Base-by-base conservation (phyloP, 2,888 invertebrate genomes). In the Odontothrips loti region DNA sequence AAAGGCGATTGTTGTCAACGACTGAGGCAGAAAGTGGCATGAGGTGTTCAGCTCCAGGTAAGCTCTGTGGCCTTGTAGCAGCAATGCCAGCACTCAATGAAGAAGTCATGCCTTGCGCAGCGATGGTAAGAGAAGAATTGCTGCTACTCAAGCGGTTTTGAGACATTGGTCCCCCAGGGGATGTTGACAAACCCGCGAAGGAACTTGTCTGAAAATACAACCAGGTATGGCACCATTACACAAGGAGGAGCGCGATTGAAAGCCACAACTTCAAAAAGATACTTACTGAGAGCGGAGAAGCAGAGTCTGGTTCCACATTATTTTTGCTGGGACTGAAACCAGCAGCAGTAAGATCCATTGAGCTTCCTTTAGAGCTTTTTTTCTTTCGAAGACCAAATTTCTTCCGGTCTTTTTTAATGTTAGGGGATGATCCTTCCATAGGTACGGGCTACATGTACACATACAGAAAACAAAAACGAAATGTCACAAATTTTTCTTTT, bases 361-460 rank as follows among this genome's bases (percentile, higher is more conserved):
- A 91, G 15, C 91, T 90, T 82, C 91, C 91, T 84, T 91, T 92
- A 51, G 83, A 83, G 80, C 85, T 90, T 84, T 92, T 92, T 87
- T 93, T 93, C 88, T 92, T 92, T 82, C 92, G 89, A 48, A 92
- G 88, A 0, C 92, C 92, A 85, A 93, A 93, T 86, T 92, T 92
- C 85, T 91, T 91, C 1, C 92, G 89, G 85, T 92, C 92, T 85
- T 92, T 93, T 86, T 92, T 93, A 9, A 92, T 90, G 85, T 89
- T 91, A 0, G 92, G 91, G 0, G 91, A 91, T 4, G 90, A 89
- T 82, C 91, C 91, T 84, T 91, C 91, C 81, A 90, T 84, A 10
- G 81, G 34, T 68, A 79, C 58, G 58, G 82, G 81, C 83, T 84
- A 82, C 79, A 80, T 17, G 80, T 34, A 80, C 68, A 23, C 47